These are phyloP conservation scores for Pampus argenteus DNA, from an alignment of 2,797 vertebrate genomes.

Conservation along the genomic window DNA sequence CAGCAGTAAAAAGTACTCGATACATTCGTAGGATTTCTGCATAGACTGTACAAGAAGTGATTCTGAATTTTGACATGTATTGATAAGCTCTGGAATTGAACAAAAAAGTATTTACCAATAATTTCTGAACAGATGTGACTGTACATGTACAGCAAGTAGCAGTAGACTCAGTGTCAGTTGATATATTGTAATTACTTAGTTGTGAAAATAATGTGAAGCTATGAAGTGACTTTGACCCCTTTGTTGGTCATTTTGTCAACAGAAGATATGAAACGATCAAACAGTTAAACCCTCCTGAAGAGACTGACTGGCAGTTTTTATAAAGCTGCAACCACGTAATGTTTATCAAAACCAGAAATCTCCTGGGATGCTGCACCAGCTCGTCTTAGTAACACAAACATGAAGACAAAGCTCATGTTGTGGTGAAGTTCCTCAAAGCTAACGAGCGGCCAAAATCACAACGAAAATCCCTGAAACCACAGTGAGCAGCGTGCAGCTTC, in stretches of 20 bases:
- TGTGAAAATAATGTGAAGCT: constrained; percentile 51
- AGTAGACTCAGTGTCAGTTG: constrained; percentile 28
- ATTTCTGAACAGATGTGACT: constrained; percentile 16
- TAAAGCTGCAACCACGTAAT: constrained; percentile 15
- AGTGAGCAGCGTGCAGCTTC: neutral
- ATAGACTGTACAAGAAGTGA: neutral
- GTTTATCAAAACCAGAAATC: constrained; percentile 1
- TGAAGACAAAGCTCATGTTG: neutral
- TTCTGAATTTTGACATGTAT: constrained; percentile 9
- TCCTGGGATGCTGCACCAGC: neutral
- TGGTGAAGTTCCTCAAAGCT: constrained; percentile 12
- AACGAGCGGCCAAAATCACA: neutral
- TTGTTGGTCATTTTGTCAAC: neutral
- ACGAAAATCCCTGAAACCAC: no score
- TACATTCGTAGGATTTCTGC: neutral
- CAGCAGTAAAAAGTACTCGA: neutral
- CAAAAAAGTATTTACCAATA: constrained; percentile 41
- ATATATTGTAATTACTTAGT: constrained; percentile 22
- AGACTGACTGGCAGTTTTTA: constrained; percentile 1
- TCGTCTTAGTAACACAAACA: no score
- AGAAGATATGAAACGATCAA: neutral
- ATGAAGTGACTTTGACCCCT: no score
- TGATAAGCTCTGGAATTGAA: constrained; percentile 41
- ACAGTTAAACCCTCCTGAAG: neutral
- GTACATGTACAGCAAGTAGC: constrained; percentile 41